phyloP scores from a whole-genome alignment of 2,113 vertebrate genomes.

The Paedocypris sp. region DNA sequence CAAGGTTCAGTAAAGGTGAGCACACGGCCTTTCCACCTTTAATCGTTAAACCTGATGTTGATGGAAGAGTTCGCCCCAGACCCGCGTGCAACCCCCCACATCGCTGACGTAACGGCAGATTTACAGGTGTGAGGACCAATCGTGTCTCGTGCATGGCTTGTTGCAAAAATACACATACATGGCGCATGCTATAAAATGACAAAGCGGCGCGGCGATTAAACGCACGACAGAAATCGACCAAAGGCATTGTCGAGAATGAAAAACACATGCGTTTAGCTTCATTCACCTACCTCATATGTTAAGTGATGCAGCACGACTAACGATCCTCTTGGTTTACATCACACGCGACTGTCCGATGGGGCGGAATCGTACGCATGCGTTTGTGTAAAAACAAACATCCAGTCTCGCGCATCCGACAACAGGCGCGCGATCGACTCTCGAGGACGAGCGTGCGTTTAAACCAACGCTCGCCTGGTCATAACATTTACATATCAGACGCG shows the following conservation, averaged over 20 bases:
- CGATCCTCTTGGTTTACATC: neutral
- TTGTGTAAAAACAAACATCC: neutral
- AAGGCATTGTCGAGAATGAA: too few species aligned
- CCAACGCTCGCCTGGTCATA: neutral
- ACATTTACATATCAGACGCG: slow-evolving; percentile 18
- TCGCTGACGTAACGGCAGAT: neutral
- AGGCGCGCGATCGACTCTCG: neutral
- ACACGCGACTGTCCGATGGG: neutral
- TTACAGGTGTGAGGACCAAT: too few species aligned
- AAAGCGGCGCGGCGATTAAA: too few species aligned
- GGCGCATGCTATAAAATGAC: too few species aligned
- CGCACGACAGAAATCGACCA: too few species aligned
- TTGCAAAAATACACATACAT: too few species aligned
- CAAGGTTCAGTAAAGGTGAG: slow-evolving; percentile 5
- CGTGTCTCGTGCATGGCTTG: too few species aligned
- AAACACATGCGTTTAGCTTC: too few species aligned
- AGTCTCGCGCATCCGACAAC: neutral
- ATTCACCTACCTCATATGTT: neutral
- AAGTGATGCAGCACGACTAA: neutral
- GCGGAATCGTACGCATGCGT: neutral
- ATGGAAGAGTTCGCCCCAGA: neutral
- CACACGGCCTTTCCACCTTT: neutral
- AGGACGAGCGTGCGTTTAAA: neutral
- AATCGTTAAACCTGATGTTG: neutral
- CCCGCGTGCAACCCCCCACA: neutral